phyloP scores from a whole-genome alignment of 2,797 vertebrate species.

The Lindbergichthys nudifrons region DNA sequence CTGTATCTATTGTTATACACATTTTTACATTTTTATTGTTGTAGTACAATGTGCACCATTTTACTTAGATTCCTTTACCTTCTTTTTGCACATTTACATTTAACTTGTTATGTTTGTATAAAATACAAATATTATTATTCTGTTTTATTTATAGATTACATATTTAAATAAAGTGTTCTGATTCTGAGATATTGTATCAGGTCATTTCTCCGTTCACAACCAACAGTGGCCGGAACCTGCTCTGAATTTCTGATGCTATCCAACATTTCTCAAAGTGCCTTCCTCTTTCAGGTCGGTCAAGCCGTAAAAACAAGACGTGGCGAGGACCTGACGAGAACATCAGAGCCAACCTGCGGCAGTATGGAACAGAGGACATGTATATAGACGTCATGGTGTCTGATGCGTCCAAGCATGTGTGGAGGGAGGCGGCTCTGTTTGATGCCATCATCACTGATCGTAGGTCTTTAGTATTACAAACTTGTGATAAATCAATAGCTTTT shows the following conservation, averaged over 20 bases:
- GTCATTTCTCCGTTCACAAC: not conserved
- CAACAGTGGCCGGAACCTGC: not conserved
- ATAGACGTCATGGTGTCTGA: constrained; percentile 95
- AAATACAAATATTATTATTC: no score
- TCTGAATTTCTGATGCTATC: not conserved
- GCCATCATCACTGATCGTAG: constrained; percentile 96
- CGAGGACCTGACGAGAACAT: constrained; percentile 98
- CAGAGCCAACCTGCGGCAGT: constrained; percentile 95
- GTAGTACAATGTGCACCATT: no score
- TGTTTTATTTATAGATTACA: no score
- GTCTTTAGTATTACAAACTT: constrained; percentile 50
- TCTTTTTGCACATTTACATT: no score
- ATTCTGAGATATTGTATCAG: not conserved
- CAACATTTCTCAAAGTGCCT: not conserved
- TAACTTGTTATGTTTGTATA: no score
- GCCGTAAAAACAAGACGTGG: constrained; percentile 97
- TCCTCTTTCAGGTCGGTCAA: constrained; percentile 89
- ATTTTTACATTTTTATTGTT: no score
- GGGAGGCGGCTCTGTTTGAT: constrained; percentile 89
- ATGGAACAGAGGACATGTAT: constrained; percentile 91
- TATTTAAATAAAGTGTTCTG: no score
- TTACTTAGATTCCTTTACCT: no score
- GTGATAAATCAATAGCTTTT: not conserved
- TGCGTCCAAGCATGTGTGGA: constrained; percentile 93
- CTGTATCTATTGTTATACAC: no score